Evolutionary conservation across 1,140 invertebrate species (phyloP).

Genomic region (Ruditapes philippinarum): DNA sequence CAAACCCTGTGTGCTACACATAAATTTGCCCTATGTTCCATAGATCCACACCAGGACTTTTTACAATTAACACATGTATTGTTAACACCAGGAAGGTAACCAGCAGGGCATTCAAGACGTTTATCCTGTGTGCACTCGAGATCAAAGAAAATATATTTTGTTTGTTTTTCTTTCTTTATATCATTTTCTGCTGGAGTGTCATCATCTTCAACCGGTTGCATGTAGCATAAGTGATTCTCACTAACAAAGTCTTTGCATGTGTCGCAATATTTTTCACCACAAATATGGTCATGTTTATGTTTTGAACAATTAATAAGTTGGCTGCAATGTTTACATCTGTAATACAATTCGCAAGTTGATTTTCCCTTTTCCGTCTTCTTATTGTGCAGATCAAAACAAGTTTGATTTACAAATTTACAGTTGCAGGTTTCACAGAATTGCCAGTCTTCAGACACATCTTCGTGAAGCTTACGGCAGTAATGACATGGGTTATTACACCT

Average conservation of each 20-base stretch:
- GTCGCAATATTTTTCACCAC: constrained; percentile 62
- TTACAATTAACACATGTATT: constrained; percentile 61
- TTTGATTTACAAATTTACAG: constrained; percentile 39
- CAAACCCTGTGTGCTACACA: constrained; percentile 68
- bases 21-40: constrained; percentile 62
- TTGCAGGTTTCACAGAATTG: constrained; percentile 60
- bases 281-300: constrained; percentile 49
- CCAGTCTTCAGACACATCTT: constrained; percentile 38
- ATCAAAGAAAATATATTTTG: constrained; percentile 63
- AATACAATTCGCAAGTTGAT: constrained; percentile 56
- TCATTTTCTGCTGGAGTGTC: neutral
- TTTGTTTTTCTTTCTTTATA: constrained; percentile 54
- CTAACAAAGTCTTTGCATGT: constrained; percentile 63
- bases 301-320: constrained; percentile 48
- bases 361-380: neutral
- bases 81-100: constrained; percentile 29
- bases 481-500: constrained; percentile 54
- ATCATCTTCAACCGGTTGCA: neutral
- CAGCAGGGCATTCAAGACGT: constrained; percentile 23
- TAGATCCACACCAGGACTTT: constrained; percentile 48
- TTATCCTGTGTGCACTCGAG: constrained; percentile 67
- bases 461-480: constrained; percentile 47
- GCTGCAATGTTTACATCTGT: constrained; percentile 50
- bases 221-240: constrained; percentile 16
- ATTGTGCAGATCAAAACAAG: constrained; percentile 53